These are phyloP conservation scores for Rhizomys pruinosus DNA, from an alignment of 2,113 vertebrate species.

Conservation along the genomic window DNA sequence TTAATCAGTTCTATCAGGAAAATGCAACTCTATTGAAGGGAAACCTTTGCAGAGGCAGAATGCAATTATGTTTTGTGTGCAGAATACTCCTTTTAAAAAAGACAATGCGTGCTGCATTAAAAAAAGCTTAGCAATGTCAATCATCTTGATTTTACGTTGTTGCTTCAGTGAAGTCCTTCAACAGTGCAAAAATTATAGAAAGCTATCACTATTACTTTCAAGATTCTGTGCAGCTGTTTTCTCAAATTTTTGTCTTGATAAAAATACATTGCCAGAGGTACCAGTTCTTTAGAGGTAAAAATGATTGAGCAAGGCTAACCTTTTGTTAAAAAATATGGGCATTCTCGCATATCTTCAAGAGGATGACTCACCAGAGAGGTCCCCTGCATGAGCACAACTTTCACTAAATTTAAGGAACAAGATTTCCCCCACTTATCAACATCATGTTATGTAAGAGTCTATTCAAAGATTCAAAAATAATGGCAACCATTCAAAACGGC, in stretches of 20 bases:
- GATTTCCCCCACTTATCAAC: slow-evolving; percentile 76
- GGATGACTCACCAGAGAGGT: slow-evolving; percentile 77
- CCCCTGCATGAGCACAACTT: slow-evolving; percentile 75
- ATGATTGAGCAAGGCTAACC: slow-evolving; percentile 70
- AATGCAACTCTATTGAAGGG: slow-evolving; percentile 80
- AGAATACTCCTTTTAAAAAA: slow-evolving; percentile 82
- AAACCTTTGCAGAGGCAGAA: slow-evolving; percentile 84
- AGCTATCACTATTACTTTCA: slow-evolving; percentile 81
- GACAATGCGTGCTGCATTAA: slow-evolving; percentile 80
- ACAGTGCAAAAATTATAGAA: slow-evolving; percentile 83
- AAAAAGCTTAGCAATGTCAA: slow-evolving; percentile 83
- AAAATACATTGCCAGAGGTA: slow-evolving; percentile 78
- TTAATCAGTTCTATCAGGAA: slow-evolving; percentile 83
- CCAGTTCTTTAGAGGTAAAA: slow-evolving; percentile 80
- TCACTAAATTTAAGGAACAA: slow-evolving; percentile 75
- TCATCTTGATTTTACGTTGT: slow-evolving; percentile 87
- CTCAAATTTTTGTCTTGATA: slow-evolving; percentile 77
- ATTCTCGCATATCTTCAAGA: slow-evolving; percentile 70
- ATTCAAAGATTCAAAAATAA: slow-evolving; percentile 72
- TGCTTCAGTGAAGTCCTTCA: slow-evolving; percentile 82
- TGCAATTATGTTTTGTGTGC: slow-evolving; percentile 83
- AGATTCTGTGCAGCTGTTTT: slow-evolving; percentile 79
- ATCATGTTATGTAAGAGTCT: slow-evolving; percentile 63
- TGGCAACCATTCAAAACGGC: slow-evolving; percentile 67
- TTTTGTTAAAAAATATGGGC: slow-evolving; percentile 77